These are phyloP conservation scores for Chelmon rostratus DNA, from an alignment of 2,797 vertebrate species.

Conservation along the genomic window DNA sequence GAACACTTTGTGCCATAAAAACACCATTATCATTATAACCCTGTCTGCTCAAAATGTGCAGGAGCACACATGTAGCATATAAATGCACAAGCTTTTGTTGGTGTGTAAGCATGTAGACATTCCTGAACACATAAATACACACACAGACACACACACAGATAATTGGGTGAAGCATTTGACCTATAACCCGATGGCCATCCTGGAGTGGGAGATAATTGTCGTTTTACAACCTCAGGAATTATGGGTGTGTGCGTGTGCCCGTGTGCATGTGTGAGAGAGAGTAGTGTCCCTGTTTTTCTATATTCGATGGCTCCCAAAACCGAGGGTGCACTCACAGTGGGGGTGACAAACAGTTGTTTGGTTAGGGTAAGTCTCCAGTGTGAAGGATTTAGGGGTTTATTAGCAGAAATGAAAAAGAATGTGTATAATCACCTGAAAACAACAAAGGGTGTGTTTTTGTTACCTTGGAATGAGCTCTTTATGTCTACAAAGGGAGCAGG, in stretches of 20 bases:
- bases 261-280: neutral
- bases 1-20: conserved; percentile 72
- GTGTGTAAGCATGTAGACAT: conserved; percentile 33
- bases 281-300: neutral
- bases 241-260: conserved; percentile 6
- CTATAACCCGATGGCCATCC: conserved; percentile 61
- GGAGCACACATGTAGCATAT: neutral
- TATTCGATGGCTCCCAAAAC: no score
- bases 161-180: conserved; percentile 70
- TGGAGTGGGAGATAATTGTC: conserved; percentile 70
- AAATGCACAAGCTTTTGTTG: conserved; percentile 20
- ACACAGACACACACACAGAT: conserved; percentile 37
- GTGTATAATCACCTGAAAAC: no score
- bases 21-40: conserved; percentile 54
- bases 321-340: no score
- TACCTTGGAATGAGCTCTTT: no score
- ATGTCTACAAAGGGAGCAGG: no score
- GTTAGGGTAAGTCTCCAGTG: no score
- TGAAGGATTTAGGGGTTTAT: no score
- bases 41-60: conserved; percentile 24
- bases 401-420: no score
- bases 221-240: conserved; percentile 69
- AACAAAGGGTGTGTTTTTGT: no score
- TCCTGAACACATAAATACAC: conserved; percentile 20
- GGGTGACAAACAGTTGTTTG: no score